These are phyloP conservation scores for Ips nitidus DNA, from an alignment of 1,140 invertebrate genomes.

Conservation along the genomic window DNA sequence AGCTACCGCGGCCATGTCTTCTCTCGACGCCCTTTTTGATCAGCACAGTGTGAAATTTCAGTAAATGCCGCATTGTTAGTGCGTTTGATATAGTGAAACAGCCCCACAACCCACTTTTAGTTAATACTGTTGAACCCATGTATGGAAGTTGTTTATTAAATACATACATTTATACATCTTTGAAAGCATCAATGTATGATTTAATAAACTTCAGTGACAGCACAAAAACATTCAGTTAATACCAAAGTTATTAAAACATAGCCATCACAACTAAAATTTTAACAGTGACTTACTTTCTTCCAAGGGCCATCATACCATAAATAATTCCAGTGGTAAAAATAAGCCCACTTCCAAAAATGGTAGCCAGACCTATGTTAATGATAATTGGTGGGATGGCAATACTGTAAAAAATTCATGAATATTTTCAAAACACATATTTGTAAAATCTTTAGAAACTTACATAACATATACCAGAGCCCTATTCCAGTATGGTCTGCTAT, in stretches of 20 bases:
- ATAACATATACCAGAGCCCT: conserved; percentile 82
- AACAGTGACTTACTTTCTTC: conserved; percentile 78
- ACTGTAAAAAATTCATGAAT: conserved; percentile 56
- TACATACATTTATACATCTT: too few relatives aligned
- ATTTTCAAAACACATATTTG: neutral
- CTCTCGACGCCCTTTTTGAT: conserved; percentile 69
- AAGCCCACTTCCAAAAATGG: conserved; percentile 82
- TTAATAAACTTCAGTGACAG: too few relatives aligned
- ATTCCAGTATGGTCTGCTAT: conserved; percentile 85
- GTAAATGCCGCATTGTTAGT: too few relatives aligned
- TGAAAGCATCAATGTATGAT: too few relatives aligned
- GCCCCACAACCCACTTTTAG: too few relatives aligned
- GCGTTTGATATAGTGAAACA: too few relatives aligned
- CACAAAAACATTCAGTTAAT: too few relatives aligned
- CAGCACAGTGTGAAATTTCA: neutral
- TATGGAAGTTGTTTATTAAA: too few relatives aligned
- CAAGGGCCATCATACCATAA: conserved; percentile 92
- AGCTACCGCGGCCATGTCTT: conserved; percentile 80
- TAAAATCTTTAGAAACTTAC: conserved; percentile 62
- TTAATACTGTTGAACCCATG: too few relatives aligned
- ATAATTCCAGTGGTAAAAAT: conserved; percentile 86
- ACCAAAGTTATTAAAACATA: conserved; percentile 7
- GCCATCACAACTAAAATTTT: neutral
- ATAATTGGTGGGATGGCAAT: conserved; percentile 76
- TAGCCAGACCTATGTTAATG: conserved; percentile 73